Evolutionary conservation across 2,113 vertebrate species (phyloP), one percentile per base, ranked within the genome.

Genomic region (Pseudopodoces humilis): DNA sequence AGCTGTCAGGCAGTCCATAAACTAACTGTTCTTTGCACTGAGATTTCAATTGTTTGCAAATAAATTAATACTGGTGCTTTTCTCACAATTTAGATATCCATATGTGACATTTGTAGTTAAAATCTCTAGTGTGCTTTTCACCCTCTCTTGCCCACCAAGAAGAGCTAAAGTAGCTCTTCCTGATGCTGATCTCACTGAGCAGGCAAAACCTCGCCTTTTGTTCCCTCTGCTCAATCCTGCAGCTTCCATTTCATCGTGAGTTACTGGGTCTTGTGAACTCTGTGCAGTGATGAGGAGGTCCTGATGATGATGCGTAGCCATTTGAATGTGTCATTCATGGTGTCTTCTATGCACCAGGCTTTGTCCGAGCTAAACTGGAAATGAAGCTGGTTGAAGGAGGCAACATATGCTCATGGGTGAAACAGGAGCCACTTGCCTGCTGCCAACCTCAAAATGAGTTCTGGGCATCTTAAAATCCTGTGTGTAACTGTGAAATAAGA

Each of bases 1-100:
- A 90, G 84, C 55, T 94, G 92, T 93, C 90, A 94, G 81, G 70
- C 89, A 80, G 90, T 90, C 90, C 67, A 85, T 74, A 88, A 83
- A 77, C 90, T 90, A 87, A 79, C 88, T 92, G 93, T 88, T 63
- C 90, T 91, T 86, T 94, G 82, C 95, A 74, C 75, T 31, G 47
- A 91, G 67, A 76, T 88, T 88, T 93, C 71, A 81, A 13, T 70
- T 92, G 41, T 91, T 88, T 86, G 50, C 75, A 90, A 91, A 88
- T 87, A 91, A 91, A 89, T 81, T 68, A 82, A 27, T 59, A 43
- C 33, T 53, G n/a, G 33, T 74, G 52, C 13, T 47, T 35, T 28
- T 49, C 60, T 62, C 44, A 19, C 44, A 70, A 27, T 74, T 83
- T 62, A 67, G 46, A 63, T 72, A 85, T 33, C 31, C n/a, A 6